Evolutionary conservation across 2,888 invertebrate species (phyloP), one percentile per base, ranked within the genome.

Genomic region (Calliphora vomitoria): DNA sequence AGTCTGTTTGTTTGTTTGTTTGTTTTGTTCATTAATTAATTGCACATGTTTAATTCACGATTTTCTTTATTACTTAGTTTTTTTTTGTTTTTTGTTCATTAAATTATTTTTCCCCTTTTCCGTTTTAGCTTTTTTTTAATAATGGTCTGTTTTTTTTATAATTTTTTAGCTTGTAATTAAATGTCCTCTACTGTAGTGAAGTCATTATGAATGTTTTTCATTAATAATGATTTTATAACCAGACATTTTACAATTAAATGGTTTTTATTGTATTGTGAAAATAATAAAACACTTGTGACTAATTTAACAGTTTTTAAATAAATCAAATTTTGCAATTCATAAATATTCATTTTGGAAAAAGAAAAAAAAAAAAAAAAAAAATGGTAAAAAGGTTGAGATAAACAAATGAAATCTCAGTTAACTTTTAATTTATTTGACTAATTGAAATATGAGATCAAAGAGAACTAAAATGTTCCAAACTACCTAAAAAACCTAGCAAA

Each of bases 181-280:
- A 75, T 82, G 68, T 38, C 38, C 82, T 44, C 58, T 58, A 13
- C 47, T 3, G 50, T 50, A 13, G 66, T 44, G 4, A 60, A 50
- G 13, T 58, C 38, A 31, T 76, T 60, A 58, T 68, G 60, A 69
- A 76, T 82, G 82, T 38, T 62, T 69, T 76, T 53, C 20, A 82
- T 76, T 76, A 69, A 53, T 76, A 75, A 82, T 82, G 66, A 68
- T 82, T 75, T 75, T 75, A 75, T 82, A 82, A 75, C 66, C 74
- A 74, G 58, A 62, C 69, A 69, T 31, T 58, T 74, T 58, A 66
- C 66, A 82, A 58, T 74, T 82, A 44, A 74, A 66, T 74, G 55
- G n/a, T 11, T 66, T 74, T 82, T 74, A 62, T 60, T 74, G n/a
- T 47, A 50, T 31, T 31, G 4, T 10, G 47, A 47, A 53, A 47